phyloP scores from a whole-genome alignment of 2,888 invertebrate genomes.

The Eucriotettix oculatus region DNA sequence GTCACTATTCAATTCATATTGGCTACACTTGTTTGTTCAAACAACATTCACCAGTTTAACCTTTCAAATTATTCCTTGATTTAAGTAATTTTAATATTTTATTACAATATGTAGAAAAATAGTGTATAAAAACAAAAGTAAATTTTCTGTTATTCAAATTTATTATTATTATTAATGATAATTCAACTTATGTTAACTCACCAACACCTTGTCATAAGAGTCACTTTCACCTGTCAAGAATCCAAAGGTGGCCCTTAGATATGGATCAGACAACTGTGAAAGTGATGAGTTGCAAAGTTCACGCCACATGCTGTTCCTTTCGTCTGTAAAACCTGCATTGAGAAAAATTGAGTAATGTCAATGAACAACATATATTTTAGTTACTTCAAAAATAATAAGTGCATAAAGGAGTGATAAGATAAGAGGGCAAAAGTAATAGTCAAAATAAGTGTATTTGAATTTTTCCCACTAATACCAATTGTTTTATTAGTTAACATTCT shows the following conservation, averaged over 20 bases:
- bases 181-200: constrained; percentile 24
- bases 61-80: no score
- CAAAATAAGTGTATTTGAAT: background rate
- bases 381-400: background rate
- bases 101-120: no score
- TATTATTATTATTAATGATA: no score
- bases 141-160: no score
- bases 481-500: no score
- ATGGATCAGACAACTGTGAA: constrained; percentile 69
- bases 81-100: no score
- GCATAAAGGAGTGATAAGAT: background rate
- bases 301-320: constrained; percentile 63
- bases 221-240: constrained; percentile 72
- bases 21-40: no score
- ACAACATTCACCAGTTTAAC: no score
- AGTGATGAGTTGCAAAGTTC: constrained; percentile 57
- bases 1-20: no score
- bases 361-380: background rate
- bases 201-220: constrained; percentile 59
- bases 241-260: constrained; percentile 77
- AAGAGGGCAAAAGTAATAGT: background rate
- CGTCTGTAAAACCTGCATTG: constrained; percentile 55
- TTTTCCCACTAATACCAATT: background rate
- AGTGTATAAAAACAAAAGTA: no score
- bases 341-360: background rate